Evolutionary conservation across 2,113 vertebrate species (phyloP).

Genomic region (Geococcyx californianus): DNA sequence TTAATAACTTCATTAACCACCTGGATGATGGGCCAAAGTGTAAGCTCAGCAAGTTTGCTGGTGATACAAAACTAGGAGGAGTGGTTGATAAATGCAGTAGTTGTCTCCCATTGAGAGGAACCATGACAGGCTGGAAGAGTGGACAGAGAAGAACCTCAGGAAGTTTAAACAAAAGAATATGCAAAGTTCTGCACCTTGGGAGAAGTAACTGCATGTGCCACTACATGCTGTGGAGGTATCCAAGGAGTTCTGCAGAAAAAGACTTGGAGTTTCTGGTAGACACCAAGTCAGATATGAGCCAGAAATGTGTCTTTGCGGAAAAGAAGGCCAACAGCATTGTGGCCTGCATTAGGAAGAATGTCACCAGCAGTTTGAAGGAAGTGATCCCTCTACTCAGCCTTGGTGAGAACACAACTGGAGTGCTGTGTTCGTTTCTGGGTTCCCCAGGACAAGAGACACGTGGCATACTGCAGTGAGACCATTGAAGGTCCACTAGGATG

Average conservation of each 20-base stretch:
- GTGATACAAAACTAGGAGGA: background rate
- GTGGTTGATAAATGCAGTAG: background rate
- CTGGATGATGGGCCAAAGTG: background rate
- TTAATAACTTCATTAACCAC: background rate
- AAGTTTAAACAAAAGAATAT: background rate
- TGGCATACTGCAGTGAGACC: no score
- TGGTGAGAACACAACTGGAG: background rate
- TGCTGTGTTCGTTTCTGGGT: background rate
- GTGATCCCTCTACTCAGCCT: background rate
- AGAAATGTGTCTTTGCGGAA: background rate
- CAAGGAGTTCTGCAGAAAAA: background rate
- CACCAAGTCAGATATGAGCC: background rate
- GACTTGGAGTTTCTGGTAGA: background rate
- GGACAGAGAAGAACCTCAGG: background rate
- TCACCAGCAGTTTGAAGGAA: background rate
- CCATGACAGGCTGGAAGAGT: fast-evolving
- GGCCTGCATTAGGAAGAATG: background rate
- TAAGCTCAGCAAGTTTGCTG: background rate
- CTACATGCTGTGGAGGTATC: no score
- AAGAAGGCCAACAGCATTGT: background rate
- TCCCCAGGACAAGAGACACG: background rate
- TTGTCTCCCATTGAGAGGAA: background rate
- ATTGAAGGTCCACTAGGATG: background rate
- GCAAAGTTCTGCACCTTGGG: background rate
- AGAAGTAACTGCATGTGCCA: background rate